A percentile compares a stretch with the other conserved stretches of the same genome.
Conservation (phyloP, 2,797 vertebrate genomes). For the Tarsius wallacei region DNA sequence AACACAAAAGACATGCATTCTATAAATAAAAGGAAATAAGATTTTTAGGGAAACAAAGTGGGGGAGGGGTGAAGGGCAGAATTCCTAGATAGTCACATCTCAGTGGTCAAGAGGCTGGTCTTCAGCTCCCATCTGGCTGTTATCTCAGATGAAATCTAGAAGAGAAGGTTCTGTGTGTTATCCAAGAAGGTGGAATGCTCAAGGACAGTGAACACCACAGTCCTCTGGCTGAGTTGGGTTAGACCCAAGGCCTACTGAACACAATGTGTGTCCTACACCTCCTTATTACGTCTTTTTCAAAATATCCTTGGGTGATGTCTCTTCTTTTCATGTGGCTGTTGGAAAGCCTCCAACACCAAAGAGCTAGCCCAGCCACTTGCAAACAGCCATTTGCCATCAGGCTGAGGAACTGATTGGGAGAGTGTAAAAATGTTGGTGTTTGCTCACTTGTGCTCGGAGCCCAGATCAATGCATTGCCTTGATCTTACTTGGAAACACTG, state of each 20-base stretch:
- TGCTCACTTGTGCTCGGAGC: neutral
- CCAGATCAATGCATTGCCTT: neutral
- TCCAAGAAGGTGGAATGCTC: neutral
- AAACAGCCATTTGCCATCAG: neutral
- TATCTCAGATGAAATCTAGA: conserved; percentile 42
- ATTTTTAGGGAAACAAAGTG: conserved; percentile 68
- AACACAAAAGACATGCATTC: conserved; percentile 85
- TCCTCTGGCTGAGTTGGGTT: neutral
- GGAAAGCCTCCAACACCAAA: neutral
- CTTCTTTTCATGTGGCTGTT: neutral
- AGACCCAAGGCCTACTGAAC: neutral
- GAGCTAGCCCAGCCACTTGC: conserved; percentile 9
- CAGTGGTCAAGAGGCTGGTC: conserved; percentile 50
- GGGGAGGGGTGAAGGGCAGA: neutral
- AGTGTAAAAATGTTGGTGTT: neutral
- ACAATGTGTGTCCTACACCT: neutral
- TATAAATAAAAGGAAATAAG: conserved; percentile 81
- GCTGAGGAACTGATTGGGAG: neutral
- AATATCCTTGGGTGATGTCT: neutral
- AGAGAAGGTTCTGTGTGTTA: neutral
- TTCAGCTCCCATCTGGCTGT: conserved; percentile 1
- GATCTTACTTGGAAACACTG: neutral
- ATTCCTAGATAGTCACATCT: conserved; percentile 43
- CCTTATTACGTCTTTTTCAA: neutral
- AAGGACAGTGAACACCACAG: neutral